These are phyloP conservation scores for Aphelinus certus DNA, from an alignment of 1,140 invertebrate genomes.

Conservation along the genomic window DNA sequence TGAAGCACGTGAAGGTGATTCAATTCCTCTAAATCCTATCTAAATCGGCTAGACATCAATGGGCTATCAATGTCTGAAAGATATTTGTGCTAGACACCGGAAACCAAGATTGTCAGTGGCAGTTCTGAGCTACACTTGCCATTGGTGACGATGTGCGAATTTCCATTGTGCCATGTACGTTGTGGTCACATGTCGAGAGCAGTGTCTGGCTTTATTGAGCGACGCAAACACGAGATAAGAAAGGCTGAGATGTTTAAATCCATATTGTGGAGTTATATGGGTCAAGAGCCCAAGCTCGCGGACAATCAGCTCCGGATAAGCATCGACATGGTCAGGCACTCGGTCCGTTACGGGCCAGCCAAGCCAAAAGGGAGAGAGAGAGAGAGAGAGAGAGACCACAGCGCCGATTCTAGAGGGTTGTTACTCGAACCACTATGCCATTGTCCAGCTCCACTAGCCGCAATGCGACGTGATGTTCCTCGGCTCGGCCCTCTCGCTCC, in stretches of 20 bases:
- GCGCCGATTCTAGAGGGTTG: slow-evolving; percentile 52
- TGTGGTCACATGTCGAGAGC: too few species aligned
- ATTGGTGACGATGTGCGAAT: too few species aligned
- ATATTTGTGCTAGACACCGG: too few species aligned
- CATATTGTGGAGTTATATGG: slow-evolving; percentile 12
- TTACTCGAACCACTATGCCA: slow-evolving; percentile 48
- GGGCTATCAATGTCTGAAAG: too few species aligned
- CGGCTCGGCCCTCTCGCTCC: neutral
- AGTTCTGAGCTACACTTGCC: too few species aligned
- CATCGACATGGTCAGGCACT: slow-evolving; percentile 15
- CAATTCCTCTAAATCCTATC: too few species aligned
- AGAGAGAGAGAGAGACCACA: slow-evolving; percentile 38
- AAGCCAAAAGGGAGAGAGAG: neutral
- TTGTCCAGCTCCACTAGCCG: slow-evolving; percentile 52
- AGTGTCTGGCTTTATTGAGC: neutral
- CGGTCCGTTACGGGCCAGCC: neutral
- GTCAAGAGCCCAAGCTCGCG: neutral
- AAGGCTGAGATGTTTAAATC: slow-evolving; percentile 30
- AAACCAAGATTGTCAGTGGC: too few species aligned
- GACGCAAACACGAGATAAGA: slow-evolving; percentile 19
- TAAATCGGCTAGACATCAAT: too few species aligned
- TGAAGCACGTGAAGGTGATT: too few species aligned
- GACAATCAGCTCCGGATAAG: slow-evolving; percentile 28
- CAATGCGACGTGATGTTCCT: slow-evolving; percentile 55
- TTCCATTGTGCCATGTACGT: too few species aligned